Evolutionary conservation across 2,888 invertebrate species (phyloP).

Genomic region (Zaprionus obscuricornis): DNA sequence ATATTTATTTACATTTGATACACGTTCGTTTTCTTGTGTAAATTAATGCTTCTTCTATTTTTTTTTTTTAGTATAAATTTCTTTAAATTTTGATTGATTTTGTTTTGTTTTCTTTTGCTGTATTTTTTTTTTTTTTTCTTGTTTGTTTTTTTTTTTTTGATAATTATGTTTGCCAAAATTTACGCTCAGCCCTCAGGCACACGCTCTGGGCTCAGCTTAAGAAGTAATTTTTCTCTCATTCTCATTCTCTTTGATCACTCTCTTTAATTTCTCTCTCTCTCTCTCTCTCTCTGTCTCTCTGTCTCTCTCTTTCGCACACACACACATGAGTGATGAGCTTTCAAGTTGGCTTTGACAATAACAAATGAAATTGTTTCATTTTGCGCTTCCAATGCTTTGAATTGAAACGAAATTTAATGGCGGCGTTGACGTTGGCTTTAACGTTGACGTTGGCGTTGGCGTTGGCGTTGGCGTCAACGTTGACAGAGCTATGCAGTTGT

Average conservation of each 20-base stretch:
- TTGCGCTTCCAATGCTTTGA: conserved; percentile 70
- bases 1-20: conserved; percentile 53
- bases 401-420: conserved; percentile 70
- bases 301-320: neutral
- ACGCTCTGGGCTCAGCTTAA: too few relatives aligned
- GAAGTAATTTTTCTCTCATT: too few relatives aligned
- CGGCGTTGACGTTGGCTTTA: conserved; percentile 5
- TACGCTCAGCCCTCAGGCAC: too few relatives aligned
- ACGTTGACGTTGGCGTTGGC: conserved; percentile 1
- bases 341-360: conserved; percentile 50
- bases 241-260: too few relatives aligned
- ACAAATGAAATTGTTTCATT: conserved; percentile 63
- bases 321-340: too few relatives aligned
- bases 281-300: conserved; percentile 4
- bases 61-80: neutral
- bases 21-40: conserved; percentile 52
- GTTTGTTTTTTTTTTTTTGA: conserved; percentile 5
- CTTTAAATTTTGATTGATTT: conserved; percentile 44
- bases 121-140: neutral
- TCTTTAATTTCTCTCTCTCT: neutral
- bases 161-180: conserved; percentile 25
- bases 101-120: neutral
- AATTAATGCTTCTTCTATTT: conserved; percentile 31
- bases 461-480: conserved; percentile 1
- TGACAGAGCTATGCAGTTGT: neutral